These are phyloP conservation scores for Laothoe populi DNA, from an alignment of 2,888 invertebrate species.

Conservation along the genomic window DNA sequence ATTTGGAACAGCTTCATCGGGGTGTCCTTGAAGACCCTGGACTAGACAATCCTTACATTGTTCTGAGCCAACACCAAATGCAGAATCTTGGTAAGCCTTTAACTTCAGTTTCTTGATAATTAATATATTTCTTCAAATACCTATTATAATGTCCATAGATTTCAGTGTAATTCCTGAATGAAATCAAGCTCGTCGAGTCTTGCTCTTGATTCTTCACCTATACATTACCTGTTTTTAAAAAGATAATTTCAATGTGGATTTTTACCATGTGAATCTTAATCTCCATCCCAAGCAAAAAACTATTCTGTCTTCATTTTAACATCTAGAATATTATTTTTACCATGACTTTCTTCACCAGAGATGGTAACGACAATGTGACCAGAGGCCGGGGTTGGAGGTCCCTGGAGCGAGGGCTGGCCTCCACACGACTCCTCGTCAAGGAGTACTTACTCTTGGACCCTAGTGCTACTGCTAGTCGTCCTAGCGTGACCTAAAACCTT, in stretches of 20 bases:
- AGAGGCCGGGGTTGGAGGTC: conserved; percentile 60
- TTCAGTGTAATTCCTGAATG: too few species aligned
- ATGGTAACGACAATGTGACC: conserved; percentile 81
- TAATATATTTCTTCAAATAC: too few species aligned
- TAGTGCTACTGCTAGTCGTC: conserved; percentile 41
- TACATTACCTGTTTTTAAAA: too few species aligned
- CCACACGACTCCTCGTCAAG: conserved; percentile 47
- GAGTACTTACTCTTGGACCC: conserved; percentile 31
- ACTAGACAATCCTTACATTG: conserved; percentile 70
- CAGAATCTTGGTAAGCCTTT: conserved; percentile 69
- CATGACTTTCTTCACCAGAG: conserved; percentile 49
- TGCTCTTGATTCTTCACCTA: too few species aligned
- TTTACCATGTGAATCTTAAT: too few species aligned
- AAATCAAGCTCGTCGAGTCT: too few species aligned
- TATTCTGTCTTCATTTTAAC: too few species aligned
- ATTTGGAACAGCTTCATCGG: conserved; percentile 71
- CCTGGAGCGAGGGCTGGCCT: conserved; percentile 73
- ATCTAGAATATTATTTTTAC: not conserved
- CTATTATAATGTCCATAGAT: too few species aligned
- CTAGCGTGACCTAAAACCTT: conserved; percentile 53
- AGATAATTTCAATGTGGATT: too few species aligned
- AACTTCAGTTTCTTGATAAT: not conserved
- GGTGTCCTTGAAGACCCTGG: conserved; percentile 69
- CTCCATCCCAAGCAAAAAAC: too few species aligned
- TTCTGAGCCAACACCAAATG: conserved; percentile 80